These are phyloP conservation scores for Oophaga sylvatica DNA, from an alignment of 2,797 vertebrate genomes.

Conservation along the genomic window DNA sequence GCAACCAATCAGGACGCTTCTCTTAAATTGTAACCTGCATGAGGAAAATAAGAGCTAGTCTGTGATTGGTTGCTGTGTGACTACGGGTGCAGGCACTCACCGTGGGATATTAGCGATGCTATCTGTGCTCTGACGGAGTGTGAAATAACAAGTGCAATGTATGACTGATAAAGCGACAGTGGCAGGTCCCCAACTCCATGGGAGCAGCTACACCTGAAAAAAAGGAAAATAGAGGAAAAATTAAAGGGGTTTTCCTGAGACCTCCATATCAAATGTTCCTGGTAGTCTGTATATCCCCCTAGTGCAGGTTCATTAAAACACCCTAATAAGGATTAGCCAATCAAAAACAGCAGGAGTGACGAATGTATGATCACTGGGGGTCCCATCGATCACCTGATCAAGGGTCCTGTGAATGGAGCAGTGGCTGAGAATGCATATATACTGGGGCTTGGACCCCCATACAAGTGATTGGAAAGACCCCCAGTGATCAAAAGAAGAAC, in stretches of 20 bases:
- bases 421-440: too few relatives aligned
- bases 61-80: not conserved
- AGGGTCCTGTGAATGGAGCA: too few relatives aligned
- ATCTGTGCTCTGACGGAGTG: conserved; percentile 33
- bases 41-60: not conserved
- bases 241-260: not conserved
- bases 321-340: too few relatives aligned
- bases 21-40: not conserved
- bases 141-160: not conserved
- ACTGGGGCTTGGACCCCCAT: too few relatives aligned
- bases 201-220: conserved; percentile 47
- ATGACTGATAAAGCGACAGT: not conserved
- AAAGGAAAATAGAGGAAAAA: not conserved
- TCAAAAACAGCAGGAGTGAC: too few relatives aligned
- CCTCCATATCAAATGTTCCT: not conserved
- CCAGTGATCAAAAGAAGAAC: too few relatives aligned
- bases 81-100: not conserved
- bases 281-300: not conserved
- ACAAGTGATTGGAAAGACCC: too few relatives aligned
- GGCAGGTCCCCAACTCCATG: conserved; percentile 44
- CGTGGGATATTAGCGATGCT: conserved; percentile 25
- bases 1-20: not conserved
- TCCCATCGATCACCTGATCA: too few relatives aligned
- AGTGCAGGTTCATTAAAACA: too few relatives aligned
- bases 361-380: too few relatives aligned